These are phyloP conservation scores for Drosophila sordidapex DNA, from an alignment of 2,888 invertebrate species.

Conservation along the genomic window DNA sequence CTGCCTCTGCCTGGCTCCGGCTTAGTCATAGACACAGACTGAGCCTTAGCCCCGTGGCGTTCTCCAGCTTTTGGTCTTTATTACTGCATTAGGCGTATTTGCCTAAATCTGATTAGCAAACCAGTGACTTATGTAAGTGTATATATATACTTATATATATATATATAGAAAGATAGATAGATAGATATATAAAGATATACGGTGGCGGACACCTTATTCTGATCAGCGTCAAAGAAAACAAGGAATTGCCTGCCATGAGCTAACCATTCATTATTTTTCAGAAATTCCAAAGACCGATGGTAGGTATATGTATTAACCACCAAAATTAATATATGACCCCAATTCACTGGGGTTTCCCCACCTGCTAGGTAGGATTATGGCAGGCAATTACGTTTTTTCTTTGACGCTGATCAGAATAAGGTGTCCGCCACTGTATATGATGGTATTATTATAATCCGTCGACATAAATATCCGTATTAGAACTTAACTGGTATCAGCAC, in stretches of 20 bases:
- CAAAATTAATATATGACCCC: too few species aligned
- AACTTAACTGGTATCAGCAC: neutral
- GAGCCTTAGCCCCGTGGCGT: conserved; percentile 20
- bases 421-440: too few species aligned
- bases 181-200: neutral
- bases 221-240: too few species aligned
- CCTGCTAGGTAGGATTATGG: too few species aligned
- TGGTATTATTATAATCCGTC: neutral
- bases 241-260: too few species aligned
- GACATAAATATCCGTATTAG: neutral
- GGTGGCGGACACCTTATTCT: too few species aligned
- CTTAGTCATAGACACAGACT: conserved; percentile 7
- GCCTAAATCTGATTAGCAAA: conserved; percentile 60
- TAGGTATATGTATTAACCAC: too few species aligned
- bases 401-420: too few species aligned
- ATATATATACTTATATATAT: neutral
- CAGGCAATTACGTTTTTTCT: too few species aligned
- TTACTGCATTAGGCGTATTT: conserved; percentile 68
- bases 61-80: conserved; percentile 50
- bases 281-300: too few species aligned
- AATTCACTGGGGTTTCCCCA: too few species aligned
- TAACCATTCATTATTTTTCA: too few species aligned
- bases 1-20: conserved; percentile 35
- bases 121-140: conserved; percentile 23
- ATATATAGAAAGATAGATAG: neutral